Evolutionary conservation across 2,113 vertebrate genomes (phyloP).

Genomic region (Protomyctophum bolini): DNA sequence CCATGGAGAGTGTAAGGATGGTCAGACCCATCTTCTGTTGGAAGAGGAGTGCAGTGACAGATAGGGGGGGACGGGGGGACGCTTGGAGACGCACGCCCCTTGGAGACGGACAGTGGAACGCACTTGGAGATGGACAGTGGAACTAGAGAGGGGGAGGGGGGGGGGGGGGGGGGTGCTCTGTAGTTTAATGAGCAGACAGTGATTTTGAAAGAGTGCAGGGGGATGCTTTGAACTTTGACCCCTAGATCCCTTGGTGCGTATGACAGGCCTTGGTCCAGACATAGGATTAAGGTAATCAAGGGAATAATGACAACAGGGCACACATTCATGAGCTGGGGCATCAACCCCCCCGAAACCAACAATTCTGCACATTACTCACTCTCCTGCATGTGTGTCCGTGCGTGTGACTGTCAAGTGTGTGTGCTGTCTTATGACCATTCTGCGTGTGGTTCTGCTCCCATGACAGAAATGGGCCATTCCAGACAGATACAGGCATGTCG

Average conservation of each 20-base stretch:
- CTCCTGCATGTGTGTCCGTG: neutral
- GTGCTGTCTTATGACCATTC: slow-evolving; percentile 1
- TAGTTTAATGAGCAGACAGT: slow-evolving; percentile 61
- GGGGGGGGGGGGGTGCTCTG: slow-evolving; percentile 19
- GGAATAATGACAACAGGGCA: slow-evolving; percentile 65
- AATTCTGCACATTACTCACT: slow-evolving; percentile 33
- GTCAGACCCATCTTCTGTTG: neutral
- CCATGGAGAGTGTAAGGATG: slow-evolving; percentile 51
- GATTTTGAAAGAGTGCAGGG: slow-evolving; percentile 49
- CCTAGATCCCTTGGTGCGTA: slow-evolving; percentile 57
- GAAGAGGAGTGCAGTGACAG: slow-evolving; percentile 5
- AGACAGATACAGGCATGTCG: slow-evolving; percentile 42
- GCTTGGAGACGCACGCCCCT: too few species aligned
- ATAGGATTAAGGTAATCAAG: slow-evolving; percentile 71
- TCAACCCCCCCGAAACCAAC: slow-evolving; percentile 39
- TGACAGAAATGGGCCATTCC: slow-evolving; percentile 41
- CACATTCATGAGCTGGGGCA: slow-evolving; percentile 52
- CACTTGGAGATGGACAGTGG: neutral
- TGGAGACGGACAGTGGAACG: too few species aligned
- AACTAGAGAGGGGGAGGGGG: neutral
- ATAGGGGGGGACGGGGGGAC: neutral
- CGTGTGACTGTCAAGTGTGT: neutral
- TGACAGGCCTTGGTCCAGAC: slow-evolving; percentile 64
- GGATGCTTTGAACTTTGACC: slow-evolving; percentile 66
- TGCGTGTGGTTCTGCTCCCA: slow-evolving; percentile 24